Base-by-base conservation (phyloP, 2,113 vertebrate species). In the Tragelaphus scriptus region DNA sequence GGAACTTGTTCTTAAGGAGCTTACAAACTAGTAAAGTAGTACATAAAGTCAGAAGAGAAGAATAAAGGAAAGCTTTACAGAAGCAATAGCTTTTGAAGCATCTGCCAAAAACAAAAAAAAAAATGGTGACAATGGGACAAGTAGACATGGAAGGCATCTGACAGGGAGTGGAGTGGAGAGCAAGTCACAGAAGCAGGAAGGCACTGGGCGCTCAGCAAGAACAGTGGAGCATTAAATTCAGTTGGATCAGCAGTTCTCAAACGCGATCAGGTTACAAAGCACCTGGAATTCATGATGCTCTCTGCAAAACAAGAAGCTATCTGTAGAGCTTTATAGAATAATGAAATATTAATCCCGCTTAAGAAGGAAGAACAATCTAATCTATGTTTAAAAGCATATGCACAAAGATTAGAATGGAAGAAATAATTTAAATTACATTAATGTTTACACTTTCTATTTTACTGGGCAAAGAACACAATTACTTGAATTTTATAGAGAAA, bases 291-390 rank as follows among this genome's bases (percentile, higher is more conserved):
- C 88, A 86, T 32, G 44, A 96, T 82, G 93, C 44, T 79, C 13
- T 96, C 90, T 93, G 51, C 32, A 88, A 95, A 96, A 91, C 49
- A 98, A 95, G 49, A 94, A 88, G 82, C 81, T 97, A 94, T 97
- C 92, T 97, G 90, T 88, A 85, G 81, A 97, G 26, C 88, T 71
- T 94, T 94, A 92, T 2, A 28, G 59, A 97, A 98, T 96, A 96
- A 97, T 97, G 85, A 97, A 97, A 96, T 93, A 97, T 88, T 97
- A 97, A 97, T 95, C 89, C 63, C 82, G 85, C 93, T 88, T 92
- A 97, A 95, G 88, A 94, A 93, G 61, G 15, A 86, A 92, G 68
- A 94, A 93, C 30, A 63, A 97, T 85, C 56, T 88, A 63, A 95
- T 94, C 65, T 90, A 92, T n/a, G 56, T 87, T 97, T 95, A 47